These are phyloP conservation scores for Carapus acus DNA, from an alignment of 2,797 vertebrate genomes.

Conservation along the genomic window DNA sequence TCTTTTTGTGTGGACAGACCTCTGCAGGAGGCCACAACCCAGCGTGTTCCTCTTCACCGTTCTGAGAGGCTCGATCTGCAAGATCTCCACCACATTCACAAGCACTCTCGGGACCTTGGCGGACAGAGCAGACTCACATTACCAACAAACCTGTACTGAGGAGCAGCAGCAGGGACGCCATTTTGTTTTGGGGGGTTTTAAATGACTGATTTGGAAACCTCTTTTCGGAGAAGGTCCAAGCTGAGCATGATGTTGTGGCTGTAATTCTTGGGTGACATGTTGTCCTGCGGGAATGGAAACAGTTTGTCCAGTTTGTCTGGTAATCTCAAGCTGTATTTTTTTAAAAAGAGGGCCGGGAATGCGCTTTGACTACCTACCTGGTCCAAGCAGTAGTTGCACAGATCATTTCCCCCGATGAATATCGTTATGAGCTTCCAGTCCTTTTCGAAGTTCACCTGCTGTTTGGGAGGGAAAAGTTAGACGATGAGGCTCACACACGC, in stretches of 20 bases:
- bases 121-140: background rate
- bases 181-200: no score
- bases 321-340: no score
- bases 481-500: background rate
- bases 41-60: conserved; percentile 64
- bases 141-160: background rate
- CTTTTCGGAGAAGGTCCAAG: conserved; percentile 77
- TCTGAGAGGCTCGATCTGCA: conserved; percentile 73
- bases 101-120: conserved; percentile 80
- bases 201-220: conserved; percentile 74
- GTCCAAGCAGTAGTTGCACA: conserved; percentile 82
- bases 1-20: conserved; percentile 63
- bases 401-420: conserved; percentile 78
- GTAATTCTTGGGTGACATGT: conserved; percentile 73
- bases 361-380: conserved; percentile 66
- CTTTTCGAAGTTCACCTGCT: conserved; percentile 79
- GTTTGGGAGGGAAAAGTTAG: conserved; percentile 6
- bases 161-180: background rate
- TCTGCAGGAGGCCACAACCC: conserved; percentile 63
- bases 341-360: background rate
- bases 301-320: no score
- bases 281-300: conserved; percentile 62
- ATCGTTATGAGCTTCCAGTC: conserved; percentile 94
- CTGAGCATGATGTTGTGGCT: conserved; percentile 71
- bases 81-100: conserved; percentile 79